Evolutionary conservation across 1,140 invertebrate species (phyloP).

Genomic region (Atta cephalotes): DNA sequence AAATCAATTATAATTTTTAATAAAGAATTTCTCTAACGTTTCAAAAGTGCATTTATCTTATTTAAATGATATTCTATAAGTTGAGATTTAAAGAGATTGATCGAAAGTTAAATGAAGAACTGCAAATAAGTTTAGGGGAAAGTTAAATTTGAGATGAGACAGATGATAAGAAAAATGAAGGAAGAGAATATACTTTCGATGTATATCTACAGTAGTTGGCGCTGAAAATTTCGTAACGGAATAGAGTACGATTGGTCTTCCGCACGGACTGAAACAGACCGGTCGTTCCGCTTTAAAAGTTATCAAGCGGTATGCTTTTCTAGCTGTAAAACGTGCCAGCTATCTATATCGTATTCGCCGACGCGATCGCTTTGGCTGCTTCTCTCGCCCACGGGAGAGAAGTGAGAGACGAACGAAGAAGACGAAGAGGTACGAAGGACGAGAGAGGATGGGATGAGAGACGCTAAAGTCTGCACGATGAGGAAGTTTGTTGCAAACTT

Average conservation of each 20-base stretch:
- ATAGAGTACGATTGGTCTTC: conserved; percentile 6
- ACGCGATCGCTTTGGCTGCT: conserved; percentile 53
- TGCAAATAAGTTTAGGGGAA: neutral
- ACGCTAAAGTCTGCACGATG: conserved; percentile 57
- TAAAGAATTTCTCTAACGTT: neutral
- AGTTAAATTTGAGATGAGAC: neutral
- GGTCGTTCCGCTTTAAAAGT: conserved; percentile 61
- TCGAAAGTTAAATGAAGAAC: neutral
- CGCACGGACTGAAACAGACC: conserved; percentile 9
- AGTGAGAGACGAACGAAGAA: conserved; percentile 18
- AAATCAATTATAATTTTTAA: neutral
- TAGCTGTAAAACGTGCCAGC: conserved; percentile 64
- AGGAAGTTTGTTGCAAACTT: conserved; percentile 74
- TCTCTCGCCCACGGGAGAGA: conserved; percentile 36
- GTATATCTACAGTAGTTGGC: neutral
- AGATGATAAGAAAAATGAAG: neutral
- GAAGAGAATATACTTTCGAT: neutral
- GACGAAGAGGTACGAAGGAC: conserved; percentile 18
- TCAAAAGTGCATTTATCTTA: neutral
- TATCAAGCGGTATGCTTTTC: conserved; percentile 56
- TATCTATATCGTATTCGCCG: conserved; percentile 58
- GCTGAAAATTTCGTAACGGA: conserved; percentile 30
- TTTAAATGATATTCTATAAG: neutral
- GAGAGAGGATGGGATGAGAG: neutral
- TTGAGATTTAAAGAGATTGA: neutral